phyloP scores from a whole-genome alignment of 1,140 invertebrate genomes.

The Mylabris phalerata region DNA sequence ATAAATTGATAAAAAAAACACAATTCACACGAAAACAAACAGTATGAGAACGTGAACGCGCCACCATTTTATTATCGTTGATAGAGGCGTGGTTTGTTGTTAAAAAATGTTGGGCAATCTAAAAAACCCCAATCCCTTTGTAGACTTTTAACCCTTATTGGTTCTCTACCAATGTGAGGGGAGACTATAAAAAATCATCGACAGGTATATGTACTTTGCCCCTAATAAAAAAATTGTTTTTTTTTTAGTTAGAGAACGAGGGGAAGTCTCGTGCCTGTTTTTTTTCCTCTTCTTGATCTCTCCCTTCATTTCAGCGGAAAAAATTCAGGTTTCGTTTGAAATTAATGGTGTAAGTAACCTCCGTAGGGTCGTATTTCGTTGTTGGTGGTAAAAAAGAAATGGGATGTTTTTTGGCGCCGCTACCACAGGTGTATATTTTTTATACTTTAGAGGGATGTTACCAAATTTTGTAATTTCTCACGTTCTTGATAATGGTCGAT shows the following conservation, averaged over 20 bases:
- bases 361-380: too few species aligned
- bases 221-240: constrained; percentile 6
- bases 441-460: too few species aligned
- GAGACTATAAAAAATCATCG: constrained; percentile 6
- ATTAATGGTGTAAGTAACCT: too few species aligned
- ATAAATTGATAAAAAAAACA: too few species aligned
- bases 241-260: constrained; percentile 12
- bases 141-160: constrained; percentile 10
- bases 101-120: constrained; percentile 10
- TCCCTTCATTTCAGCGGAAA: too few species aligned
- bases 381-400: too few species aligned
- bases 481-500: too few species aligned
- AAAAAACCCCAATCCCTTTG: constrained; percentile 20
- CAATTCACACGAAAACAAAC: too few species aligned
- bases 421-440: too few species aligned
- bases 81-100: constrained; percentile 12
- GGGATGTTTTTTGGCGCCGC: too few species aligned
- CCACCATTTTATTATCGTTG: constrained; percentile 17
- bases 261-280: constrained; percentile 28
- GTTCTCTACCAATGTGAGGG: not conserved
- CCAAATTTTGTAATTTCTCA: too few species aligned
- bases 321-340: too few species aligned
- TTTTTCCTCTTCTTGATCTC: not conserved
- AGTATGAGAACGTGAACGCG: not conserved
- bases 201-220: constrained; percentile 8